Conservation (phyloP, 2,113 vertebrate genomes). For the Cercocebus atys region DNA sequence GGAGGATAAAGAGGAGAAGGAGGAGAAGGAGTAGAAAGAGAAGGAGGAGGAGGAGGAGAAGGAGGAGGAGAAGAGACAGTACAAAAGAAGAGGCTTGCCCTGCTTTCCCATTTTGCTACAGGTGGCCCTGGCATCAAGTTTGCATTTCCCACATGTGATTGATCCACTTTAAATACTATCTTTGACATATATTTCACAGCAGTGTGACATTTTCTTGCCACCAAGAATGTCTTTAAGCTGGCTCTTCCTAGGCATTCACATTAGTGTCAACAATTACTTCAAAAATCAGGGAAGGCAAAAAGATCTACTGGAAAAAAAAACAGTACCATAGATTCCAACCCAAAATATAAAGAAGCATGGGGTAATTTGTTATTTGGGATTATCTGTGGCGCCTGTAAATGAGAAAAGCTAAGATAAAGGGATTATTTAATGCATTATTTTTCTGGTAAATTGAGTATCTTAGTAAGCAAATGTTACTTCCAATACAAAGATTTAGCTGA, state of each 20-base stretch:
- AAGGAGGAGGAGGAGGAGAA: fast-evolving
- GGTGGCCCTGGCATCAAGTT: not conserved
- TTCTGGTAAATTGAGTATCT: not conserved
- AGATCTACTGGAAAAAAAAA: not conserved
- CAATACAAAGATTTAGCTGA: not conserved
- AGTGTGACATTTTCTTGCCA: not conserved
- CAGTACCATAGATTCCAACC: not conserved
- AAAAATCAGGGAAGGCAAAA: not conserved
- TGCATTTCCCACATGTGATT: not conserved
- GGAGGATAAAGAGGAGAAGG: too few species aligned
- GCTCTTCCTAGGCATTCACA: not conserved
- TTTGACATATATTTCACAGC: not conserved
- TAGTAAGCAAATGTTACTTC: not conserved
- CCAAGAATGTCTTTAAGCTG: not conserved
- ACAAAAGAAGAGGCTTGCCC: not conserved
- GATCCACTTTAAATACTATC: not conserved
- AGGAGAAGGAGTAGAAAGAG: too few species aligned
- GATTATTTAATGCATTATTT: not conserved
- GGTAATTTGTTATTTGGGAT: not conserved
- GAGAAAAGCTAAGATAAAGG: not conserved
- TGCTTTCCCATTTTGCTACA: not conserved
- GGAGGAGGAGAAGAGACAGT: not conserved
- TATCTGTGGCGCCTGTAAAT: not conserved
- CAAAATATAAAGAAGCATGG: not conserved
- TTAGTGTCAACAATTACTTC: not conserved